These are phyloP conservation scores for Acyrthosiphon pisum DNA, from an alignment of 1,140 invertebrate genomes.

Conservation along the genomic window DNA sequence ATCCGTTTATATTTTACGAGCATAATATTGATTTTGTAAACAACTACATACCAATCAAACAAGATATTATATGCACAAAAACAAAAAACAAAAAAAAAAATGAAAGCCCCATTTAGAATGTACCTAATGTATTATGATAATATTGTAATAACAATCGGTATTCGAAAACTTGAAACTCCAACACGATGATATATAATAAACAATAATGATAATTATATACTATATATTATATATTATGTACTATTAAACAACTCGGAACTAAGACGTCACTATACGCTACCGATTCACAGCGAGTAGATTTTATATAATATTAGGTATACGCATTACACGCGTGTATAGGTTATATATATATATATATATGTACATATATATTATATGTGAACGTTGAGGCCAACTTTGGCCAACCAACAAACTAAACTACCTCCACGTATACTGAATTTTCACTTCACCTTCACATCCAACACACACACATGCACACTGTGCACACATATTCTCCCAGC, in stretches of 20 bases:
- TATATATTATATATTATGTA: too few relatives aligned
- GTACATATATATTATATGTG: background rate
- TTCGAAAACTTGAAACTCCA: background rate
- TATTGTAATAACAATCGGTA: background rate
- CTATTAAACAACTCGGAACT: background rate
- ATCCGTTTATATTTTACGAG: too few relatives aligned
- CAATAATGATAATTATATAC: background rate
- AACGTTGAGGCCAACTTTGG: background rate
- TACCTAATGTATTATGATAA: too few relatives aligned
- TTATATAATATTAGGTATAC: background rate
- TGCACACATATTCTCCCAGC: background rate
- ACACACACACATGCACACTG: background rate
- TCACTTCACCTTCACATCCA: background rate
- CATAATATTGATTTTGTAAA: too few relatives aligned
- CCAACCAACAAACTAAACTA: background rate
- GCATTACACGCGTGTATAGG: background rate
- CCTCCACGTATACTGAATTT: background rate
- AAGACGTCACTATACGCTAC: background rate
- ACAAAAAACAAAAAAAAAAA: too few relatives aligned
- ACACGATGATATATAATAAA: background rate
- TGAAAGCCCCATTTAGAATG: too few relatives aligned
- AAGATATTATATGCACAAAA: background rate
- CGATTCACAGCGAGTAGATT: background rate
- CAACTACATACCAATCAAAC: too few relatives aligned
- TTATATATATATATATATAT: background rate